Evolutionary conservation across 2,113 vertebrate species (phyloP).

Genomic region (Micronycteris hirsuta): DNA sequence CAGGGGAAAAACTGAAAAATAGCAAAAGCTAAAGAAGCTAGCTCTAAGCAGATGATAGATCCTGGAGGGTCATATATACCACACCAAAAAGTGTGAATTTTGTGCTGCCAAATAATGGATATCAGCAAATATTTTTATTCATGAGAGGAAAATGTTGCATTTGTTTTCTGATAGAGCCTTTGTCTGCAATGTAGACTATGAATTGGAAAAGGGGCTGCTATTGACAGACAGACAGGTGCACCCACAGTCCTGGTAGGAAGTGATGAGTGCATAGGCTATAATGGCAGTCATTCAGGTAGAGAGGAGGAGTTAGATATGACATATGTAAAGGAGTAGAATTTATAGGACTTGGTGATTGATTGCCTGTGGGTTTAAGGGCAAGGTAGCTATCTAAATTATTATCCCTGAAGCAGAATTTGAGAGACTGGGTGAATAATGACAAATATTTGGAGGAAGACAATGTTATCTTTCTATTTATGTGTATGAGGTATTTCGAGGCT

Average conservation of each 20-base stretch:
- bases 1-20: background rate
- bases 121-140: background rate
- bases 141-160: background rate
- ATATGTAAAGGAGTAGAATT: background rate
- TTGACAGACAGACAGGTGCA: background rate
- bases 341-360: background rate
- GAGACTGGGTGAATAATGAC: background rate
- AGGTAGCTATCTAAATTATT: background rate
- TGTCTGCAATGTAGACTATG: background rate
- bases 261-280: background rate
- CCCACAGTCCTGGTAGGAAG: background rate
- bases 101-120: background rate
- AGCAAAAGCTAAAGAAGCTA: background rate
- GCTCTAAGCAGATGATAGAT: background rate
- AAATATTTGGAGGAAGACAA: background rate
- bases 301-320: background rate
- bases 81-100: background rate
- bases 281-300: background rate
- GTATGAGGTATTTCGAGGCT: background rate
- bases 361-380: background rate
- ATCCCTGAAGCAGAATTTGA: background rate
- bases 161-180: background rate
- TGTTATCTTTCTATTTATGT: background rate
- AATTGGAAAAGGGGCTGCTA: background rate
- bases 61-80: rapidly evolving